These are phyloP conservation scores for Bruchidius siliquastri DNA, from an alignment of 2,888 invertebrate genomes.

Conservation along the genomic window DNA sequence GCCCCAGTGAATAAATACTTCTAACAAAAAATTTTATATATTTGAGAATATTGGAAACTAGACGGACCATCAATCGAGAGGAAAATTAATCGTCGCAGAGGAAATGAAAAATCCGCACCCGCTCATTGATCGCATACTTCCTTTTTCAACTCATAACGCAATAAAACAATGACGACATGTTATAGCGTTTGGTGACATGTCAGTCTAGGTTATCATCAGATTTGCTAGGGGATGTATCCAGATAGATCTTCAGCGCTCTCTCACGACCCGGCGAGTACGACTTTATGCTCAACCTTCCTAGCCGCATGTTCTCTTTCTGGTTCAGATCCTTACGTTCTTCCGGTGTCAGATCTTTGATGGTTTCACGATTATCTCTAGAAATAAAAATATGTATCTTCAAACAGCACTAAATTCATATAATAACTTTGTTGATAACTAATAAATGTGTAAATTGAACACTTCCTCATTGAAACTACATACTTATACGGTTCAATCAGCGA, in stretches of 20 bases:
- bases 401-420: no score
- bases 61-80: background rate
- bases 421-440: no score
- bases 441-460: no score
- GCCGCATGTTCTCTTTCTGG: conserved; percentile 54
- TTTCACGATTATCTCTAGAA: conserved; percentile 59
- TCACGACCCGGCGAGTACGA: conserved; percentile 62
- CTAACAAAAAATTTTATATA: no score
- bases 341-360: conserved; percentile 53
- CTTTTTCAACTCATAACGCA: conserved; percentile 36
- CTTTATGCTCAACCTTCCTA: conserved; percentile 47
- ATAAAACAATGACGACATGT: conserved; percentile 34
- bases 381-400: conserved; percentile 7
- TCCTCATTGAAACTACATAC: no score
- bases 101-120: background rate
- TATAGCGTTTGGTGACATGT: conserved; percentile 38
- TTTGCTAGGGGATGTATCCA: conserved; percentile 52
- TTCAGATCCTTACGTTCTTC: conserved; percentile 60
- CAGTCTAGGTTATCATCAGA: conserved; percentile 43
- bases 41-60: background rate
- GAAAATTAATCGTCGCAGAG: background rate
- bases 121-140: background rate
- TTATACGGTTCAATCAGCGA: no score
- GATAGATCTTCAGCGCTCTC: conserved; percentile 67
- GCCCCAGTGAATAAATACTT: no score